Conservation (phyloP, 2,888 invertebrate genomes). For the Molanna angustata region DNA sequence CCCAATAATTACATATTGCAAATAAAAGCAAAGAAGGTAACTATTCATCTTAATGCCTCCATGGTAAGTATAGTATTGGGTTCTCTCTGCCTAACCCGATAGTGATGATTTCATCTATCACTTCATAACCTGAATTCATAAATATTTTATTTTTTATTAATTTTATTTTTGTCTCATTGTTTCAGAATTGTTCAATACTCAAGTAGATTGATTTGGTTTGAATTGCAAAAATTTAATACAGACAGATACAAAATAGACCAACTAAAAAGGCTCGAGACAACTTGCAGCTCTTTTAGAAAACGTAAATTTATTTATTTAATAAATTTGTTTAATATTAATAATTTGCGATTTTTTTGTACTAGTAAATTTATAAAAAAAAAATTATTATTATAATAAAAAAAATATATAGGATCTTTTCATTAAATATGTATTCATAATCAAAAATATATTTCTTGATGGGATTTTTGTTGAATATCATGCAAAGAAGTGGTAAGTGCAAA, state of each 20-base stretch:
- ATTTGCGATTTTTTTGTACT: no score
- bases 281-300: constrained; percentile 83
- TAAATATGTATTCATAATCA: background rate
- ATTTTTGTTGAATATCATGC: no score
- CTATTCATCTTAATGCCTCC: no score
- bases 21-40: no score
- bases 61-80: no score
- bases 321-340: background rate
- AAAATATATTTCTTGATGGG: no score
- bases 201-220: constrained; percentile 77
- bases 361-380: no score
- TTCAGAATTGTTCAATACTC: constrained; percentile 81
- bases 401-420: background rate
- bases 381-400: background rate
- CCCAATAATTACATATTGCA: no score
- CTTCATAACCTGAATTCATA: no score
- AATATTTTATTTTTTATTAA: background rate
- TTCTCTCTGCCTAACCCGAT: no score
- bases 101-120: no score
- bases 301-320: constrained; percentile 51
- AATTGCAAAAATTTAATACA: constrained; percentile 60
- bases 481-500: no score
- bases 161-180: constrained; percentile 30
- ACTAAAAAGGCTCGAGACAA: constrained; percentile 77
- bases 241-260: constrained; percentile 67